These are phyloP conservation scores for Esox lucius DNA, from an alignment of 2,797 vertebrate species.

Conservation along the genomic window DNA sequence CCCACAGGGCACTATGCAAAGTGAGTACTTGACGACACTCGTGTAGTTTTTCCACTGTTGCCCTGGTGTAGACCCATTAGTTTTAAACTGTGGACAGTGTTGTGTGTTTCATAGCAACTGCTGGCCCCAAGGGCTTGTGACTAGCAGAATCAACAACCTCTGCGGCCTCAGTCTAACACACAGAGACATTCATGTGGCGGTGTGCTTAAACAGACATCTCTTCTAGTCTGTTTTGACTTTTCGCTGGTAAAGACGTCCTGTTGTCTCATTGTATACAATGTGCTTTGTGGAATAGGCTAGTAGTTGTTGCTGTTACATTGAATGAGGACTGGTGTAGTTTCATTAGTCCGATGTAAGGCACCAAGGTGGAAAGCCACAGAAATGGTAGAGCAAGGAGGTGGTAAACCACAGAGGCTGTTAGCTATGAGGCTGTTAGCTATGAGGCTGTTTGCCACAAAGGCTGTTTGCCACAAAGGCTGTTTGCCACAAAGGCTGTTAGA, in stretches of 20 bases:
- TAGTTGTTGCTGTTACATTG: not conserved
- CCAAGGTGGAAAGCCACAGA: too few relatives aligned
- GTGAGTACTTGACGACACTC: slow-evolving; percentile 57
- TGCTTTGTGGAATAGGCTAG: not conserved
- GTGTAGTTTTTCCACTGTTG: not conserved
- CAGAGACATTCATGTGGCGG: not conserved
- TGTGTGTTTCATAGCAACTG: not conserved
- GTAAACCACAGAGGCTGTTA: too few relatives aligned
- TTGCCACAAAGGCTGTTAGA: not conserved
- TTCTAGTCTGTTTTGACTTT: not conserved
- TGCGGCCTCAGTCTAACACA: not conserved
- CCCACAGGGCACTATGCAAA: slow-evolving; percentile 55
- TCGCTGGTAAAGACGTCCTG: not conserved
- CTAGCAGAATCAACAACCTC: not conserved
- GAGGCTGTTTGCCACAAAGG: not conserved
- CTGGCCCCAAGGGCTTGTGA: not conserved
- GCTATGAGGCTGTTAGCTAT: too few relatives aligned
- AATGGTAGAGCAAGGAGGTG: too few relatives aligned
- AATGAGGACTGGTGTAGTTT: not conserved
- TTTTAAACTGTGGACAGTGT: not conserved
- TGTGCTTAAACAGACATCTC: not conserved
- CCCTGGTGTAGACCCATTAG: not conserved
- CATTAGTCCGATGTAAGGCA: not conserved
- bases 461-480: not conserved
- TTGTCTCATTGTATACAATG: not conserved